These are phyloP conservation scores for Lycia hirtaria DNA, from an alignment of 2,888 invertebrate species.

Conservation along the genomic window DNA sequence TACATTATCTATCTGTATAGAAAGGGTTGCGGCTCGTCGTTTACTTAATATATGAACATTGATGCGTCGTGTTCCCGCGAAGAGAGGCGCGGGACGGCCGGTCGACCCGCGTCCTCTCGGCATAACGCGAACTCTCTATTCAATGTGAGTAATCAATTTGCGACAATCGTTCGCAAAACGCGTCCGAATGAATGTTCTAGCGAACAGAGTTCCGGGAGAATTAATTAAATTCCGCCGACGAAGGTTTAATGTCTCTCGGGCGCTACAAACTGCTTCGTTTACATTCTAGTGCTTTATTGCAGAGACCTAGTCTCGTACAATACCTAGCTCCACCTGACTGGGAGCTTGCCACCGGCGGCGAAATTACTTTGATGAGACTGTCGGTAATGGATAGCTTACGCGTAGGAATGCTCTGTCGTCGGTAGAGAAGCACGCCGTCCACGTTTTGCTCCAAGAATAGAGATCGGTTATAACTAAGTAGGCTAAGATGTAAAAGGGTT, in stretches of 20 bases:
- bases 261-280: slow-evolving; percentile 24
- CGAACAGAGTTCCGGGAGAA: slow-evolving; percentile 13
- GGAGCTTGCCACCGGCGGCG: not conserved
- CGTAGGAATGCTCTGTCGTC: not conserved
- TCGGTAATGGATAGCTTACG: not conserved
- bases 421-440: not conserved
- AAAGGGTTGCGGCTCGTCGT: not conserved
- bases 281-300: slow-evolving; percentile 23
- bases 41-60: slow-evolving; percentile 17
- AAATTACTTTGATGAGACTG: slow-evolving; percentile 6
- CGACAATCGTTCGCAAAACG: slow-evolving; percentile 1
- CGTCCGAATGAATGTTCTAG: slow-evolving; percentile 11
- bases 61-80: slow-evolving; percentile 2
- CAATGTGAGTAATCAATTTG: slow-evolving; percentile 20
- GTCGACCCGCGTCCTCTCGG: not conserved
- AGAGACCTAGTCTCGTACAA: not conserved
- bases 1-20: not conserved
- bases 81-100: not conserved
- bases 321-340: not conserved
- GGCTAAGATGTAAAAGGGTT: not conserved
- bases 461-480: not conserved
- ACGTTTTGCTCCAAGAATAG: not conserved
- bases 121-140: slow-evolving; percentile 6
- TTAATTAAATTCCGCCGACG: slow-evolving; percentile 27
- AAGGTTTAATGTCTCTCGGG: slow-evolving; percentile 10